Conservation (phyloP, 2,888 invertebrate genomes). For the Tryphoninae sp. region DNA sequence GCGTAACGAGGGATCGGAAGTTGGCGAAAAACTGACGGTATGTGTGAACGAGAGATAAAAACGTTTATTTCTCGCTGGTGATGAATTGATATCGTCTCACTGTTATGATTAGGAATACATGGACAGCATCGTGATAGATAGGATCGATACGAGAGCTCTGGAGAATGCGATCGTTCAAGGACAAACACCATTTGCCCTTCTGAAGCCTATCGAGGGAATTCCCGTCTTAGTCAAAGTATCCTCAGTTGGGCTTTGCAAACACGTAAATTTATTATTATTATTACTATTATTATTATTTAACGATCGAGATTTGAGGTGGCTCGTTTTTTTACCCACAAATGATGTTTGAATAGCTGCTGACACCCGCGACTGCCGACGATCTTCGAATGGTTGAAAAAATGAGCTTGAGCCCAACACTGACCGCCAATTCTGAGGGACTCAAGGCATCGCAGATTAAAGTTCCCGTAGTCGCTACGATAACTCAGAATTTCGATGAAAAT, state of each 20-base stretch:
- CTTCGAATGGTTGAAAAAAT: conserved; percentile 86
- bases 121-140: conserved; percentile 86
- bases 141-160: conserved; percentile 88
- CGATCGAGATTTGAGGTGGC: not conserved
- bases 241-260: conserved; percentile 77
- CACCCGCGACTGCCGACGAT: conserved; percentile 88
- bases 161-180: conserved; percentile 85
- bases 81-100: not conserved
- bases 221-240: conserved; percentile 87
- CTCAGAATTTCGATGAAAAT: conserved; percentile 82
- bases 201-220: conserved; percentile 86
- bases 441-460: conserved; percentile 84
- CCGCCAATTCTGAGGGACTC: conserved; percentile 76
- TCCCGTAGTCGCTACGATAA: conserved; percentile 85
- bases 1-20: conserved; percentile 72
- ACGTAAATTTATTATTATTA: conserved; percentile 72
- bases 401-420: conserved; percentile 73
- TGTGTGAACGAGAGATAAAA: conserved; percentile 56
- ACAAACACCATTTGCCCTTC: conserved; percentile 87
- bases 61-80: conserved; percentile 6
- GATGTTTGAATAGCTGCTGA: conserved; percentile 83
- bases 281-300: conserved; percentile 5
- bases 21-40: conserved; percentile 71
- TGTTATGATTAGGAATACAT: conserved; percentile 72
- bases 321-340: not conserved